Percentiles rank a stretch among this genome's conserved stretches.
These are phyloP conservation scores for Danio kyathit DNA, from an alignment of 2,797 vertebrate genomes.

Conservation along the genomic window DNA sequence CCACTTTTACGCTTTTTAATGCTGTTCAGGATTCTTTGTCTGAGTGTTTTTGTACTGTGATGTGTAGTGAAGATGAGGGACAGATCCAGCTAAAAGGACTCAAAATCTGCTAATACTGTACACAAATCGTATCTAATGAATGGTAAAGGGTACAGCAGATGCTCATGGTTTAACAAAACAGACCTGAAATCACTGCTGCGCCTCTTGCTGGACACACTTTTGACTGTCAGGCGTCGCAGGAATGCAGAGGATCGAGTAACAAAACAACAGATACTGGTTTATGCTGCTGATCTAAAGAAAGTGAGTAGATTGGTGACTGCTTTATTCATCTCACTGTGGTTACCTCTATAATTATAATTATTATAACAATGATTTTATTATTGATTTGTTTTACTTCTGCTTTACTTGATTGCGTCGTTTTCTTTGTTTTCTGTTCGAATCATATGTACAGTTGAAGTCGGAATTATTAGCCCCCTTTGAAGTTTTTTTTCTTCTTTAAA, in stretches of 20 bases:
- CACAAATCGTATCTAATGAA: not conserved
- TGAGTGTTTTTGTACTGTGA: slow-evolving; percentile 8
- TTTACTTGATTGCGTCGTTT: not conserved
- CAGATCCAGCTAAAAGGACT: not conserved
- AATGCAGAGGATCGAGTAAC: slow-evolving; percentile 53
- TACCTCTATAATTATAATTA: too few species aligned
- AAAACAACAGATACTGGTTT: slow-evolving; percentile 25
- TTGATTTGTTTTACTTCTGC: not conserved
- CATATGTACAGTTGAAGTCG: too few species aligned
- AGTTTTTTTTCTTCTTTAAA: too few species aligned
- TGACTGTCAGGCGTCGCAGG: slow-evolving; percentile 40
- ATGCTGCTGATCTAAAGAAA: slow-evolving; percentile 40
- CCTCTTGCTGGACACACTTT: slow-evolving; percentile 10
- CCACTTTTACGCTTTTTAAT: slow-evolving; percentile 17
- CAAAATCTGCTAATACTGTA: not conserved
- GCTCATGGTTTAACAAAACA: not conserved
- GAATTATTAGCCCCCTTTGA: too few species aligned
- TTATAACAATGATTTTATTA: not conserved
- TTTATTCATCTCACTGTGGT: slow-evolving; percentile 15
- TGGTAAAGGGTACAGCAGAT: not conserved
- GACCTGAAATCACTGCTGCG: not conserved
- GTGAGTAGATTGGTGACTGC: slow-evolving; percentile 32
- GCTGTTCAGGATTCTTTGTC: not conserved
- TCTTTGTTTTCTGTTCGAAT: not conserved
- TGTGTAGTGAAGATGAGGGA: not conserved